Base-by-base conservation (phyloP, 2,888 invertebrate genomes). In the Eupithecia insigniata region DNA sequence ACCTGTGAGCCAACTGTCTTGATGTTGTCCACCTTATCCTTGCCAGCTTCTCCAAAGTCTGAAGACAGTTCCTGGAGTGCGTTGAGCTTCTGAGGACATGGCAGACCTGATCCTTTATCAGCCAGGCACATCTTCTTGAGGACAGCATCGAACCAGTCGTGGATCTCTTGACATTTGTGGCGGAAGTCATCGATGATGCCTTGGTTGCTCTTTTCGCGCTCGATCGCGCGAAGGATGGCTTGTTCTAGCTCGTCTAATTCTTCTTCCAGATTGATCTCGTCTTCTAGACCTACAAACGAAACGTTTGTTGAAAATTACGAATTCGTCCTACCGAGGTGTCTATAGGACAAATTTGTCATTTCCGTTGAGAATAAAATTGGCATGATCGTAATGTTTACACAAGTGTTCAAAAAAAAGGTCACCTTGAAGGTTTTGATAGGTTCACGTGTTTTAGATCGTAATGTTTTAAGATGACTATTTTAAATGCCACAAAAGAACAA, bases 61-160 rank as follows among this genome's bases (percentile, higher is more conserved):
- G 95, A 90, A 69, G 96, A 95, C 26, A 98, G 93, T 82, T 97
- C 97, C 64, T 95, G 95, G n/a, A 98, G 94, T 1, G 96, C 96
- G 1, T 95, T 95, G 77, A 97, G 95, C 83, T 98, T 98, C 82
- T 97, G 97, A 6, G 95, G 96, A 81, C 97, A 98, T 61, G 96
- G 97, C 4, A 97, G 91, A 18, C 98, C 98, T 51, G 97, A 97
- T 0, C 98, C 98, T 83, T 97, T 97, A 83, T 98, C 98, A 51
- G 98, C 95, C 0, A 96, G 95, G 85, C 98, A 98, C 89, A 98
- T 96, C 81, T 97, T 96, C 83, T 97, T 97, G 10, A 96, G 95
- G 0, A 98, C 92, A 7, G 96, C 95, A 83, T 98, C 98, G 80
- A 98, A 96, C 97, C 97, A 98, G 74, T 95, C 95, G 79, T 97